Base-by-base conservation (phyloP, 2,113 vertebrate species). In the Myrmecophaga tridactyla region DNA sequence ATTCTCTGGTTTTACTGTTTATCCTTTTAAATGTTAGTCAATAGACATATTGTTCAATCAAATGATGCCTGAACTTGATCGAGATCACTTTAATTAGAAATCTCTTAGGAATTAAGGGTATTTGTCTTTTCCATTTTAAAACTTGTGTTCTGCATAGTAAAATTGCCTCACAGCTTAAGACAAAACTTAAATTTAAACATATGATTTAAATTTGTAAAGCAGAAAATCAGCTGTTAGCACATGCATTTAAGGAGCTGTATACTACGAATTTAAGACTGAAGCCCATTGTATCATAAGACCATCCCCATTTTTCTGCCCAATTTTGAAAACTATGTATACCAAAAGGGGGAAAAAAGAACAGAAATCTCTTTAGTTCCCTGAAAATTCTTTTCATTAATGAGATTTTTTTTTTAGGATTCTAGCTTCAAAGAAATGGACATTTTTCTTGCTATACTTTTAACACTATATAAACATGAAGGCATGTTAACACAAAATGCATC, bases 51-150 rank as follows among this genome's bases (percentile, higher is more conserved):
- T 62, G 9, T 81, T 51, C 1, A 90, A 56, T 51, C 34, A 86
- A 96, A 82, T 75, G 34, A 48, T 78, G 92, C 94, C 62, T 70
- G 15, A 81, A 77, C 10, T 23, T 69, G 20, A 67, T 58, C 31
- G 27, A 65, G n/a, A 86, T 92, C 46, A 75, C 65, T 72, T 78
- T 34, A 88, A 46, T 58, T 43, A 87, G 2, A n/a, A 14, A 34
- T 23, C 36, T 77, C 69, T 87, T 62, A 58, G 58, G 43, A 96
- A 87, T 58, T 78, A 75, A 90, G 48, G 31, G 60, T 60, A 83
- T 7, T 73, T 77, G 51, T 70, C 83, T 89, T 83, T 69, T 76
- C 63, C 65, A 36, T 80, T 93, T 96, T 62, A 58, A 92, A 86
- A 92, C 41, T 3, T 48, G 6, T 39, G 7, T 46, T 29, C 69